A percentile compares a stretch with the other conserved stretches of the same genome.
These are phyloP conservation scores for Theretra japonica DNA, from an alignment of 2,888 invertebrate genomes.

Conservation along the genomic window DNA sequence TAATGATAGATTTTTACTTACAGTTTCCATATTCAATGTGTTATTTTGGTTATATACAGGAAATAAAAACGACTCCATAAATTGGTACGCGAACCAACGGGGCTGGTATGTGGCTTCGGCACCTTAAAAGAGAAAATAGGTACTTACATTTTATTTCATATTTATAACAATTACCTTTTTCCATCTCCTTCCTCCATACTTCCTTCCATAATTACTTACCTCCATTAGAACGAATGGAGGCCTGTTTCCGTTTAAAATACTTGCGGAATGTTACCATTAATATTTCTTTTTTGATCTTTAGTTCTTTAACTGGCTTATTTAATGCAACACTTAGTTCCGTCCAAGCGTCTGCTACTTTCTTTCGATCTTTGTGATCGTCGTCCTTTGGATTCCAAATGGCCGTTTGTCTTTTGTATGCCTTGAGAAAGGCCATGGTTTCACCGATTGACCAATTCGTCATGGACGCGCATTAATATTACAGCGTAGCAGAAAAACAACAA, in stretches of 20 bases:
- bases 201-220: no score
- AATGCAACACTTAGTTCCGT: background rate
- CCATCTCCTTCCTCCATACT: no score
- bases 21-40: no score
- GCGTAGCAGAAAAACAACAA: conserved; percentile 63
- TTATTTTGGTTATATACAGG: no score
- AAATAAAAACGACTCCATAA: background rate
- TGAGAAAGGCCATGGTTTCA: background rate
- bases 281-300: background rate
- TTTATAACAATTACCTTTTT: no score
- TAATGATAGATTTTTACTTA: no score
- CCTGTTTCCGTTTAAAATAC: background rate
- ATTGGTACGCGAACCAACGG: background rate
- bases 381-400: background rate
- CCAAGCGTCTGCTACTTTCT: background rate
- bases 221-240: background rate
- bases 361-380: background rate
- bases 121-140: background rate
- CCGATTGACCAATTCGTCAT: background rate
- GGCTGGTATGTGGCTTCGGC: background rate
- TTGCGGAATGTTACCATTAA: background rate
- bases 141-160: background rate
- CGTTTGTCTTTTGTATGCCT: background rate
- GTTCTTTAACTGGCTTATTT: background rate
- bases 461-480: conserved; percentile 49